Percentiles rank a stretch among this genome's conserved stretches.
Evolutionary conservation across 2,888 invertebrate species (phyloP).

Genomic region (Cephus pulcher): DNA sequence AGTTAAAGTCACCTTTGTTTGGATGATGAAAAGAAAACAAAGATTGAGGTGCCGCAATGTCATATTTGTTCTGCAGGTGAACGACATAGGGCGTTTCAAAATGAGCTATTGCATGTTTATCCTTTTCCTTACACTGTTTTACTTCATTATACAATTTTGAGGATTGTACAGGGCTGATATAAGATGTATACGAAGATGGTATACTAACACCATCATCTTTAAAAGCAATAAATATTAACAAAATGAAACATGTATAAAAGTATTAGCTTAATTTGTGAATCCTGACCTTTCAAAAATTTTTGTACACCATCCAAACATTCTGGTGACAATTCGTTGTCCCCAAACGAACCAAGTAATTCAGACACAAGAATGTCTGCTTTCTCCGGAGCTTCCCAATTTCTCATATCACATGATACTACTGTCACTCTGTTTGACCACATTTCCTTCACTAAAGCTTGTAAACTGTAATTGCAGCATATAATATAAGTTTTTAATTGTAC

Average conservation of each 20-base stretch:
- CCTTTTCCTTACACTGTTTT: slow-evolving; percentile 66
- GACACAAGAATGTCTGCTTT: slow-evolving; percentile 96
- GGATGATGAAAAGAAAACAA: slow-evolving; percentile 94
- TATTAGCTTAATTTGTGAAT: slow-evolving; percentile 1
- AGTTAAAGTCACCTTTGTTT: slow-evolving; percentile 72
- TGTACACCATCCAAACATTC: slow-evolving; percentile 97
- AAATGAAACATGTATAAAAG: background rate
- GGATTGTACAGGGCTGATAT: slow-evolving; percentile 92
- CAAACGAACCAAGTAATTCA: slow-evolving; percentile 96
- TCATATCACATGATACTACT: slow-evolving; percentile 88
- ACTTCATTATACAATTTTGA: slow-evolving; percentile 87
- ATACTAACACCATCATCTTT: slow-evolving; percentile 88
- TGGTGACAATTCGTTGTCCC: slow-evolving; percentile 98
- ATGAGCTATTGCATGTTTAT: slow-evolving; percentile 69
- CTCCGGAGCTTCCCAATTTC: slow-evolving; percentile 82
- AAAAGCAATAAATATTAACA: slow-evolving; percentile 8
- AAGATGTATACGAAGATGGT: slow-evolving; percentile 90
- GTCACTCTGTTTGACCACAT: slow-evolving; percentile 83
- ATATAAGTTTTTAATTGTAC: background rate
- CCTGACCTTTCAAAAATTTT: slow-evolving; percentile 77
- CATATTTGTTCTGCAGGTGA: slow-evolving; percentile 86
- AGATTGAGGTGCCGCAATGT: slow-evolving; percentile 78
- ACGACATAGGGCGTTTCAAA: slow-evolving; percentile 94
- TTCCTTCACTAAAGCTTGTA: slow-evolving; percentile 80
- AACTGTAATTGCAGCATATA: slow-evolving; percentile 47